A percentile compares a stretch with the other conserved stretches of the same genome.
These are phyloP conservation scores for Littorina saxatilis DNA, from an alignment of 1,140 invertebrate genomes.

Conservation along the genomic window DNA sequence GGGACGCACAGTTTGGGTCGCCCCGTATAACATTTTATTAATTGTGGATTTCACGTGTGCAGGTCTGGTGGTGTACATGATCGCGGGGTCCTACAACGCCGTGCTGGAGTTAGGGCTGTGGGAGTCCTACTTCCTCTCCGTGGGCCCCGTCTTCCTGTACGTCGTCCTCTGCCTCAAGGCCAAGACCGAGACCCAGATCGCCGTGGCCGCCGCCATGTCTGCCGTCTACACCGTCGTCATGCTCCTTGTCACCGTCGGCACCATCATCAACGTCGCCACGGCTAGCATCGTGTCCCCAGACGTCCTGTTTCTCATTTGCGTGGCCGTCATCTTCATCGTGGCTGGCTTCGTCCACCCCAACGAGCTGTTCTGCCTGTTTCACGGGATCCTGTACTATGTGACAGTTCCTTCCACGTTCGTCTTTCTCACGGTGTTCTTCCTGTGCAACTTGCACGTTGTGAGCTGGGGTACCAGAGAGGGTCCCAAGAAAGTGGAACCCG, in stretches of 20 bases:
- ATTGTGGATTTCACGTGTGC: no score
- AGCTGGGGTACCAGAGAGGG: conserved; percentile 99
- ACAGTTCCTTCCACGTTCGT: conserved; percentile 99
- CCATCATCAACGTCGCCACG: conserved; percentile 68
- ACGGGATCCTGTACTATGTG: conserved; percentile 94
- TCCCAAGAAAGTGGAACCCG: conserved; percentile 80
- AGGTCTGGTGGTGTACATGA: conserved; percentile 34
- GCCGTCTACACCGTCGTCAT: conserved; percentile 74
- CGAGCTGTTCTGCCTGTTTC: conserved; percentile 98
- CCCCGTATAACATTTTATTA: no score
- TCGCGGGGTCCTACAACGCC: conserved; percentile 88
- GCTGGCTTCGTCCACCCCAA: conserved; percentile 98
- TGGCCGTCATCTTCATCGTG: conserved; percentile 90
- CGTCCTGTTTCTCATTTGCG: conserved; percentile 67
- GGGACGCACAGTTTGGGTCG: no score
- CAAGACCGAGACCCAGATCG: conserved; percentile 39
- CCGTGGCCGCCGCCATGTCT: conserved; percentile 81
- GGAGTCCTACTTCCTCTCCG: conserved; percentile 69
- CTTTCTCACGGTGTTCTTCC: conserved; percentile 96
- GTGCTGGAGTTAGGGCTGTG: conserved; percentile 85
- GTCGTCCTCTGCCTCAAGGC: conserved; percentile 95
- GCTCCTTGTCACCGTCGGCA: conserved; percentile 73
- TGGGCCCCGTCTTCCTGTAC: conserved; percentile 73
- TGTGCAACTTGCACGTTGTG: conserved; percentile 98
- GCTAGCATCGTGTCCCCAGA: conserved; percentile 68